Evolutionary conservation across 2,797 vertebrate species (phyloP), one percentile per base, ranked within the genome.

Genomic region (Chaenodraco wilsoni): DNA sequence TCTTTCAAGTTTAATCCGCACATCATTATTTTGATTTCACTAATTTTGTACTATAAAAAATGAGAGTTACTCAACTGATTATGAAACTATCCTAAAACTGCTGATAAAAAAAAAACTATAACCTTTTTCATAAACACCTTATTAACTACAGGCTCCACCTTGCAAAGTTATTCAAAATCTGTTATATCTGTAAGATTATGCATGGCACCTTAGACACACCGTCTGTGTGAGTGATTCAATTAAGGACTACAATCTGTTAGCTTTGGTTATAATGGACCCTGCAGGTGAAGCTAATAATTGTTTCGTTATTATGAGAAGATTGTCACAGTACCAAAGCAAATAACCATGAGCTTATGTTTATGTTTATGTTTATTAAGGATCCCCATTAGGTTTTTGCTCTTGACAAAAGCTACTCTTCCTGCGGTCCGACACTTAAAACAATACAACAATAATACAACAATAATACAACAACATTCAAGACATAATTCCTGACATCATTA

Each of bases 281-380:
- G 1, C 8, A 54, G 13, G 19, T 46, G 9, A 70, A 27, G 15
- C 15, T 63, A 9, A 65, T 15, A 43, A 9, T 33, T 12, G 10
- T 9, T 71, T 3, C 21, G 13, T 52, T 44, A 15, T 17, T 62
- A 27, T 23, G 46, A 23, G 5, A 37, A 21, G 3, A 33, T 40
- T 59, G 13, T 66, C 33, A 68, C 17, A 23, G 21, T 17, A 60
- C 46, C 66, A 65, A 79, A 76, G 50, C 48, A 75, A 72, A 33
- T 49, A 16, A 57, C 11, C 5, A 3, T 9, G 17, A 33, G 9
- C 23, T 23, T 23, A 23, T 23, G 23, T 23, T 23, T 21, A 21
- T 21, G 21, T 21, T 21, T 23, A 23, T 23, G 23, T 23, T 23
- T 23, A 23, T 23, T 23, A 23, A 23, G 23, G 23, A 23, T 23